Evolutionary conservation across 2,797 vertebrate species (phyloP), one percentile per base, ranked within the genome.

Genomic region (Pseudochromis fuscus): DNA sequence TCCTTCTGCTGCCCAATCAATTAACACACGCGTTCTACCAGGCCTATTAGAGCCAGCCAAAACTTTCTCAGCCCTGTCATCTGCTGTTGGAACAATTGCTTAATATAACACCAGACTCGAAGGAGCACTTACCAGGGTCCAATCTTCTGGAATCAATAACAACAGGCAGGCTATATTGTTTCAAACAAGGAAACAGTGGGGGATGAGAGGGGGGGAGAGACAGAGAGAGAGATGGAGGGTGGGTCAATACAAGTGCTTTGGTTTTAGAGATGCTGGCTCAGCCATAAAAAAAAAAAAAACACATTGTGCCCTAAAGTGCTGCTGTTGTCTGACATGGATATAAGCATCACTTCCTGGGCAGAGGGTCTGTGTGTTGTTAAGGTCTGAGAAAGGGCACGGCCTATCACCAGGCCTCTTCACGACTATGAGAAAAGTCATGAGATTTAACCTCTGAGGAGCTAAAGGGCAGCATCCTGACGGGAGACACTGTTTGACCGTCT

Each of bases 61-160:
- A 93, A 93, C 93, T 88, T 87, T 89, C 93, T 93, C 92, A 94
- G 91, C 91, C 91, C 87, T 95, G 95, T 96, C 95, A 95, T 94
- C 93, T 89, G 92, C 93, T 91, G 71, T 88, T 94, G 95, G 90
- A 96, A 94, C 94, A 94, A 96, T 94, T 93, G 94, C 94, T 96
- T 95, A 95, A 96, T 95, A 95, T 91, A 93, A 91, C 93, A 82
- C 86, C 86, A 91, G 94, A 92, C 96, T 96, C 94, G 61, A 69
- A 96, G 95, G 94, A 93, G 87, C 94, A 92, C 93, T 94, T 93
- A 92, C 91, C 83, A 75, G 73, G 90, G 77, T 89, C 88, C 94
- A 93, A 81, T 93, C 92, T 92, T 89, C 91, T 89, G 71, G 76
- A 93, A 96, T 96, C 95, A 94, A 95, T 96, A 94, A 94, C 92